These are phyloP conservation scores for Rhingia rostrata DNA, from an alignment of 2,888 invertebrate species.

Conservation along the genomic window DNA sequence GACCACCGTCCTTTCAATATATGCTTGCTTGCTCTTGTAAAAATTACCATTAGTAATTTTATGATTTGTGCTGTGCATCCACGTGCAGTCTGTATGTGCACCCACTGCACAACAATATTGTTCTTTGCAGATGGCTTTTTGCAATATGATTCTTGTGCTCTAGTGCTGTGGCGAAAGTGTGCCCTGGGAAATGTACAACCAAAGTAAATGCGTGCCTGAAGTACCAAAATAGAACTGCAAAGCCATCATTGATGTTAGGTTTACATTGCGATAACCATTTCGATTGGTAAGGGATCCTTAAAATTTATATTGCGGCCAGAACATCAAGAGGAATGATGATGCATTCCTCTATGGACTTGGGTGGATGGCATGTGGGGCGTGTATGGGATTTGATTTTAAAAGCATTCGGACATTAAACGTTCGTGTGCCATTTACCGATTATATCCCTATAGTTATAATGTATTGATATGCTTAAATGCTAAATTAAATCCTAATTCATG, in stretches of 20 bases:
- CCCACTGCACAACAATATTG: neutral
- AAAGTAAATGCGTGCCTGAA: slow-evolving; percentile 40
- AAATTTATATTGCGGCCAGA: slow-evolving; percentile 14
- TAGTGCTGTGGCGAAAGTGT: slow-evolving; percentile 7
- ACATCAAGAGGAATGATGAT: neutral
- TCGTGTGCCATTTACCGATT: slow-evolving; percentile 34
- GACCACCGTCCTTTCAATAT: slow-evolving; percentile 17
- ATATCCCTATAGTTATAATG: slow-evolving; percentile 35
- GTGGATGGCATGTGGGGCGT: neutral
- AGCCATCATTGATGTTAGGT: slow-evolving; percentile 12
- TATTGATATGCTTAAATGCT: slow-evolving; percentile 22
- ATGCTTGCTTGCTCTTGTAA: slow-evolving; percentile 37
- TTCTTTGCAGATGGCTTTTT: slow-evolving; percentile 13
- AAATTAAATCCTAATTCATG: slow-evolving; percentile 55
- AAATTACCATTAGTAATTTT: slow-evolving; percentile 61
- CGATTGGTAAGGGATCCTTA: slow-evolving; percentile 11
- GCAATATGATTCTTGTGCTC: neutral
- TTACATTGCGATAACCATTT: slow-evolving; percentile 21
- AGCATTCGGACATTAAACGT: slow-evolving; percentile 20
- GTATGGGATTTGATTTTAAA: slow-evolving; percentile 8
- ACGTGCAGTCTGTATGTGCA: slow-evolving; percentile 23
- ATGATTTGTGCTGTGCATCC: slow-evolving; percentile 64
- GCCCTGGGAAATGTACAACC: slow-evolving; percentile 4
- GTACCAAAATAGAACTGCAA: slow-evolving; percentile 23
- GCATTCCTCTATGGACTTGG: neutral